Evolutionary conservation across 1,140 invertebrate genomes (phyloP).

Genomic region (Lepidotrigona ventralis): DNA sequence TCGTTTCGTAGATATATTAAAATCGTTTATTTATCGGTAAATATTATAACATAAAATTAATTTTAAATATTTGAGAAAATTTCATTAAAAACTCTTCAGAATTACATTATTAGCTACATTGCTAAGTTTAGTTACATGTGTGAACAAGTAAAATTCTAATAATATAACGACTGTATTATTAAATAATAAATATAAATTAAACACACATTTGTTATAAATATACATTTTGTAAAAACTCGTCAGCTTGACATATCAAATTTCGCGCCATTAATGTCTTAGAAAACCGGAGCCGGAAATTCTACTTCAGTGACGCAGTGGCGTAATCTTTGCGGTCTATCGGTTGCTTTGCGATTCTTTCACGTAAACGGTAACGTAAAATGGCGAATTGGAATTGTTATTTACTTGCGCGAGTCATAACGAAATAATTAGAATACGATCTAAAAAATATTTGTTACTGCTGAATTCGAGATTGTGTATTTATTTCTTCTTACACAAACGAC

Average conservation of each 20-base stretch:
- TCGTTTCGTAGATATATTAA: background rate
- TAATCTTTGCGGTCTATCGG: slow-evolving; percentile 55
- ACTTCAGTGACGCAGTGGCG: slow-evolving; percentile 58
- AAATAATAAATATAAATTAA: background rate
- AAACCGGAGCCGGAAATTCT: slow-evolving; percentile 43
- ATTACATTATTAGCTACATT: background rate
- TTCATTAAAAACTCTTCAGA: background rate
- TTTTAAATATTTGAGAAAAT: background rate
- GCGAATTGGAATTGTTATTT: slow-evolving; percentile 72
- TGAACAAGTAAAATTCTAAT: background rate
- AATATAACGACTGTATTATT: background rate
- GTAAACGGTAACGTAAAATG: slow-evolving; percentile 67
- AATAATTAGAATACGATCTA: slow-evolving; percentile 38
- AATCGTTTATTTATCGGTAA: background rate
- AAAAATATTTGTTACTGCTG: background rate
- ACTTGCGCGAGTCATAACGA: slow-evolving; percentile 48
- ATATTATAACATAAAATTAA: background rate
- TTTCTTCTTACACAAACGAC: slow-evolving; percentile 3
- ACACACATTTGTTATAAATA: no score
- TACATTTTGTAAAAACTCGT: background rate
- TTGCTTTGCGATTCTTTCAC: slow-evolving; percentile 59
- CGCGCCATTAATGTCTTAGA: slow-evolving; percentile 45
- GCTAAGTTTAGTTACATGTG: background rate
- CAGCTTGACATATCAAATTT: slow-evolving; percentile 24
- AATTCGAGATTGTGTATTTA: background rate